A percentile compares a stretch with the other conserved stretches of the same genome.
Evolutionary conservation across 2,888 invertebrate genomes (phyloP).

Genomic region (Pterostichus niger): DNA sequence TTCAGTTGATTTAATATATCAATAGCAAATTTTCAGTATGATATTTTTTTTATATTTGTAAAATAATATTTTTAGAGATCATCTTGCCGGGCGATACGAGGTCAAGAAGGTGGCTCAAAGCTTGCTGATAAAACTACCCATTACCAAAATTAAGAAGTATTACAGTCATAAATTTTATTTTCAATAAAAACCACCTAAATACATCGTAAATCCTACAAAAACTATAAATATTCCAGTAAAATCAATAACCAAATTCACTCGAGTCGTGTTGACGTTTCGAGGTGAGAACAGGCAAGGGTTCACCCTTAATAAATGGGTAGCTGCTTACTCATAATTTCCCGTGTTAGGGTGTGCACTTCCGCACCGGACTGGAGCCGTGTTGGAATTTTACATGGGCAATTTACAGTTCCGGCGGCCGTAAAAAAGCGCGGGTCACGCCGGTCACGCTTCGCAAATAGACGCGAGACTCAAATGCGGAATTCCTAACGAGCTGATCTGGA

Average conservation of each 20-base stretch:
- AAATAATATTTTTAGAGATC: no score
- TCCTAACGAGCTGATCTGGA: conserved; percentile 33
- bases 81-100: no score
- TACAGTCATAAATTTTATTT: no score
- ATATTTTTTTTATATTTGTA: no score
- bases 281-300: background rate
- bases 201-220: no score
- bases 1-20: no score
- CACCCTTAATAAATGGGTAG: conserved; percentile 31
- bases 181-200: no score
- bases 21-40: no score
- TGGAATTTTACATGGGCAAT: conserved; percentile 43
- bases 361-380: conserved; percentile 8
- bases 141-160: no score
- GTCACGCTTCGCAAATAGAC: conserved; percentile 34
- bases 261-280: background rate
- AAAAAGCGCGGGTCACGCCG: conserved; percentile 38
- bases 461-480: background rate
- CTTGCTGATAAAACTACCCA: no score
- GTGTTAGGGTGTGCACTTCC: conserved; percentile 32
- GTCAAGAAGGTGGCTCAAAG: no score
- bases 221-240: background rate
- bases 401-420: conserved; percentile 39
- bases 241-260: background rate
- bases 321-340: conserved; percentile 39